Evolutionary conservation across 2,797 vertebrate genomes (phyloP), one percentile per base, ranked within the genome.

Genomic region (Periophthalmus magnuspinnatus): DNA sequence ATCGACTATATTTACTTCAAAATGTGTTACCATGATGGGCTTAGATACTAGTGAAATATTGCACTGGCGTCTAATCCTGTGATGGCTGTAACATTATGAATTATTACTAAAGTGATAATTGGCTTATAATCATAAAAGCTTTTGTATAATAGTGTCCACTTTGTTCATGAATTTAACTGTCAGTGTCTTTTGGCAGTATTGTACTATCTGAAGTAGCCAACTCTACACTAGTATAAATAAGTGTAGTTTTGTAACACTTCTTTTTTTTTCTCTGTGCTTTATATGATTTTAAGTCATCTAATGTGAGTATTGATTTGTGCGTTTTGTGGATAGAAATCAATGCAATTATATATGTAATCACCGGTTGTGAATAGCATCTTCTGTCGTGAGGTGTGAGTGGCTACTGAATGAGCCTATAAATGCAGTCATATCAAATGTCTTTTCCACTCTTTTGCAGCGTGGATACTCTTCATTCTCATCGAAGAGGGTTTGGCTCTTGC

Each of bases 401-500:
- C 74, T 10, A 13, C 50, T 34, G 41, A 3, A 28, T 28, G 28
- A 33, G 36, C 24, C 67, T 70, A 28, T 62, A n/a, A 54, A 56
- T 47, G 47, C 21, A 1, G n/a, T 47, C 14, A 32, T 21, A 8
- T 65, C 66, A 79, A 67, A 85, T 60, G 41, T 72, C 48, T 69
- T n/a, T 60, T 19, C 64, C 1, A 85, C 47, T 88, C 38, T 81
- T 76, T 87, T 68, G 73, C 88, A 96, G 86, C 91, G 86, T 89
- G 90, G 90, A 93, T 95, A 92, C 90, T 95, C 84, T 91, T 94
- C 84, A 86, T 97, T 87, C 93, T 98, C 69, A 94, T 97, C 83
- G 96, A 97, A 87, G 96, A 98, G 89, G 95, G 93, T 34, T 96
- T 98, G 69, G 95, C 96, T 5, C 88, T 98, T 91, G 97, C 97